A percentile compares a stretch with the other conserved stretches of the same genome.
Conservation (phyloP, 2,888 invertebrate species). For the Ephialtes manifestator region DNA sequence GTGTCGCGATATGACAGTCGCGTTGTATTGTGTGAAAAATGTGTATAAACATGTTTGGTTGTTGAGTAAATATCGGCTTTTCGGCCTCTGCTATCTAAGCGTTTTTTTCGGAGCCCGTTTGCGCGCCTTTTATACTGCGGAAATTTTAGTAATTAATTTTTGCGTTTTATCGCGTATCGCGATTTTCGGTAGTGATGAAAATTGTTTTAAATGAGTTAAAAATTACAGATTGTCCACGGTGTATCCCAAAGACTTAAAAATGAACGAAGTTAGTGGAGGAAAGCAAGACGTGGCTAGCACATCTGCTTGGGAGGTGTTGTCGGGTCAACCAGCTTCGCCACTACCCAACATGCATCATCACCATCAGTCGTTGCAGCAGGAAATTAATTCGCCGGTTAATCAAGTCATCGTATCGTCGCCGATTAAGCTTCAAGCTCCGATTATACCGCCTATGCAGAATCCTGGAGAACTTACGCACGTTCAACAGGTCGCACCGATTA, state of each 20-base stretch:
- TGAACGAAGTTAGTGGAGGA: slow-evolving; percentile 86
- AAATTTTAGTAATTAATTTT: slow-evolving; percentile 24
- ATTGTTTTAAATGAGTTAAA: background rate
- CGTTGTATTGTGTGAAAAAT: slow-evolving; percentile 4
- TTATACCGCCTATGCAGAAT: slow-evolving; percentile 80
- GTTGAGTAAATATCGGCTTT: slow-evolving; percentile 21
- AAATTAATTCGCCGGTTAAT: slow-evolving; percentile 77
- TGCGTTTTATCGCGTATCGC: slow-evolving; percentile 18
- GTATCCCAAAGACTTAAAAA: slow-evolving; percentile 65
- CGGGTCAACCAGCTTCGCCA: slow-evolving; percentile 79
- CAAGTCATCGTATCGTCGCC: slow-evolving; percentile 86
- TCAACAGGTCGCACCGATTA: slow-evolving; percentile 82
- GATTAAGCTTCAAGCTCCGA: slow-evolving; percentile 84
- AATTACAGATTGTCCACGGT: slow-evolving; percentile 50
- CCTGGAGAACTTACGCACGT: slow-evolving; percentile 82
- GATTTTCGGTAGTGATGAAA: background rate
- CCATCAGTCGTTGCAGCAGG: slow-evolving; percentile 78
- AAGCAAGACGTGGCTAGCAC: slow-evolving; percentile 85
- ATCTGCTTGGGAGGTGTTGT: slow-evolving; percentile 85
- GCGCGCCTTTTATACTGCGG: slow-evolving; percentile 55
- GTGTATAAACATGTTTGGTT: background rate
- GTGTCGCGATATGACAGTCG: background rate
- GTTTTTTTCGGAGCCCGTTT: slow-evolving; percentile 44
- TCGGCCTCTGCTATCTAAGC: slow-evolving; percentile 5
- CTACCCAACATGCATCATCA: slow-evolving; percentile 76